Conservation (phyloP, 2,797 vertebrate species). For the Scomberomorus guttatus region DNA sequence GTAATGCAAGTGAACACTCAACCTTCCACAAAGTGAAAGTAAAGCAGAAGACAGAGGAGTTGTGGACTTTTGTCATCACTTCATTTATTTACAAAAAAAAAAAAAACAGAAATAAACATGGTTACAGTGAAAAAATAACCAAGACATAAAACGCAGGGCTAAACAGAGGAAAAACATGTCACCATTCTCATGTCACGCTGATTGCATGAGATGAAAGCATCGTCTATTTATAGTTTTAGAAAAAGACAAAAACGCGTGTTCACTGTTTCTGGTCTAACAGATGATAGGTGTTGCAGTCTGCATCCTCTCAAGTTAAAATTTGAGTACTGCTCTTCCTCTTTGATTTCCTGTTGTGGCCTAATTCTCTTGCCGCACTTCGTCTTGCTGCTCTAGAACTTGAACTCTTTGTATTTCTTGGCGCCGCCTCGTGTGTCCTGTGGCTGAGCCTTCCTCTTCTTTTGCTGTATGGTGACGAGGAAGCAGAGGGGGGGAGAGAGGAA, state of each 20-base stretch:
- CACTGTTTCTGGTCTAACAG: slow-evolving; percentile 23
- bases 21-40: background rate
- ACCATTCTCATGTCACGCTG: background rate
- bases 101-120: slow-evolving; percentile 19
- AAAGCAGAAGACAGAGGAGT: background rate
- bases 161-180: slow-evolving; percentile 34
- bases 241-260: slow-evolving; percentile 32
- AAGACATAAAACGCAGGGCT: slow-evolving; percentile 30
- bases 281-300: slow-evolving; percentile 30
- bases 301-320: slow-evolving; percentile 41
- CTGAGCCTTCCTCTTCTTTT: slow-evolving; percentile 96
- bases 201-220: slow-evolving; percentile 17
- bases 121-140: slow-evolving; percentile 48
- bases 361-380: background rate
- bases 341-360: slow-evolving; percentile 23
- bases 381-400: slow-evolving; percentile 89
- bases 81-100: slow-evolving; percentile 84
- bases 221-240: slow-evolving; percentile 23
- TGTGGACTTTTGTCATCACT: slow-evolving; percentile 22
- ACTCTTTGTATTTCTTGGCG: slow-evolving; percentile 96
- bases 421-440: slow-evolving; percentile 91
- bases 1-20: background rate
- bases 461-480: slow-evolving; percentile 76
- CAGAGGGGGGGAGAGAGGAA: background rate
- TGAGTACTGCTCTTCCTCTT: slow-evolving; percentile 22